Conservation (phyloP, 2,888 invertebrate genomes). For the Agonopterix arenella region DNA sequence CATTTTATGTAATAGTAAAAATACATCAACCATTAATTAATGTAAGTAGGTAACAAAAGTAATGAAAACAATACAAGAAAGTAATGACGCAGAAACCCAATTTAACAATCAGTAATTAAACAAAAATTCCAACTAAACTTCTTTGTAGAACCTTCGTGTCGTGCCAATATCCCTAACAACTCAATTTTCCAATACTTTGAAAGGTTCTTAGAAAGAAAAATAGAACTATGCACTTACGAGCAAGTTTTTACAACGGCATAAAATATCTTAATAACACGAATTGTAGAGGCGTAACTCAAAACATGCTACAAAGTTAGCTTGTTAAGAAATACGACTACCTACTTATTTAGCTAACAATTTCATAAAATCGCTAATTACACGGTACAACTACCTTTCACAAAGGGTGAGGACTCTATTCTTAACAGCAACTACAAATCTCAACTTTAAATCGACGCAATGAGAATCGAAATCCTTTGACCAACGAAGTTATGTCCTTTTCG, state of each 20-base stretch:
- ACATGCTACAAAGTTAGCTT: conserved; percentile 30
- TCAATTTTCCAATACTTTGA: conserved; percentile 8
- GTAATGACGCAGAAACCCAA: too few species aligned
- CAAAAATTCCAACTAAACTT: too few species aligned
- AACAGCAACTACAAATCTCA: conserved; percentile 7
- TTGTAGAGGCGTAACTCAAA: conserved; percentile 21
- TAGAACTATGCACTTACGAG: conserved; percentile 3
- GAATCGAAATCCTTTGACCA: conserved; percentile 15
- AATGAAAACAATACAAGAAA: too few species aligned
- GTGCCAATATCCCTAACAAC: background rate
- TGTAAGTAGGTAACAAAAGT: too few species aligned
- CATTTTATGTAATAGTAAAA: too few species aligned
- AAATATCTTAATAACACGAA: conserved; percentile 21
- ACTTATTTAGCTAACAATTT: conserved; percentile 70
- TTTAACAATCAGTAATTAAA: too few species aligned
- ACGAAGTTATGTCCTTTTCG: conserved; percentile 21
- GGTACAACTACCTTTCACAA: conserved; percentile 59
- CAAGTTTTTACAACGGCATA: conserved; percentile 7
- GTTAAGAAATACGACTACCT: conserved; percentile 29
- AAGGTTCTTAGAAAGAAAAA: conserved; percentile 6
- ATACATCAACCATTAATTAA: too few species aligned
- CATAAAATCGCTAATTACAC: conserved; percentile 71
- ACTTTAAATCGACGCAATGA: conserved; percentile 19
- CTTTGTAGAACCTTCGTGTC: background rate
- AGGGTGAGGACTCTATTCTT: conserved; percentile 45